Base-by-base conservation (phyloP, 2,113 vertebrate genomes). In the Pachypanchax playfairii region DNA sequence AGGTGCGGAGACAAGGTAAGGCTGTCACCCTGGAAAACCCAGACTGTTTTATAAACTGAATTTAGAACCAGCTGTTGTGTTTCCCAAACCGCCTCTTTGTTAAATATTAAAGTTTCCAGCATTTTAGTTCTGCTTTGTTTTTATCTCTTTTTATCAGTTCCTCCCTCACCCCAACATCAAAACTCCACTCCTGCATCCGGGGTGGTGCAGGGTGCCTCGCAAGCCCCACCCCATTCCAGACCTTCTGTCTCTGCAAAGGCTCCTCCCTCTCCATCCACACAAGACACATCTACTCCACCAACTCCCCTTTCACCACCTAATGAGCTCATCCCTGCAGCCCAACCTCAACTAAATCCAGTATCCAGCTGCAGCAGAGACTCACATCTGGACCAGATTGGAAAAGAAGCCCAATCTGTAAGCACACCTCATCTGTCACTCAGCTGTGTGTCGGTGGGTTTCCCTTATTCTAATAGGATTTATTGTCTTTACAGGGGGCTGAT, bases 351-450 rank as follows among this genome's bases (percentile, higher is more conserved):
- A 0, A 90, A 93, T 65, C 93, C 94, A 0, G 92, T 89, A 28
- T 94, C 94, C 65, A 90, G 86, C 87, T 90, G 88, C 4, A 95
- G 96, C 80, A 91, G 96, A 70, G 93, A 95, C 52, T 93, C 95
- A 0, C 95, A 98, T 28, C 90, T 99, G 89, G 95, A 97, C 91
- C 96, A 99, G 90, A 99, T 99, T 89, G 90, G 97, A 84, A 94
- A 95, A 89, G 97, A 96, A 85, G 93, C 94, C 87, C 93, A 98
- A 87, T 56, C 93, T 4, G 96, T 98, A 61, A 94, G 94, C 26
- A 12, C 38, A 5, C 28, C 20, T n/a, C 5, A 21, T n/a, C n/a
- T 15, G 24, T 9, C 4, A n/a, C 1, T 31, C 25, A 13, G 0
- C 29, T 12, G 1, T 1, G 1, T 5, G 4, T 26, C 3, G 38